phyloP scores from a whole-genome alignment of 2,888 invertebrate species.

The Aethes cnicana region DNA sequence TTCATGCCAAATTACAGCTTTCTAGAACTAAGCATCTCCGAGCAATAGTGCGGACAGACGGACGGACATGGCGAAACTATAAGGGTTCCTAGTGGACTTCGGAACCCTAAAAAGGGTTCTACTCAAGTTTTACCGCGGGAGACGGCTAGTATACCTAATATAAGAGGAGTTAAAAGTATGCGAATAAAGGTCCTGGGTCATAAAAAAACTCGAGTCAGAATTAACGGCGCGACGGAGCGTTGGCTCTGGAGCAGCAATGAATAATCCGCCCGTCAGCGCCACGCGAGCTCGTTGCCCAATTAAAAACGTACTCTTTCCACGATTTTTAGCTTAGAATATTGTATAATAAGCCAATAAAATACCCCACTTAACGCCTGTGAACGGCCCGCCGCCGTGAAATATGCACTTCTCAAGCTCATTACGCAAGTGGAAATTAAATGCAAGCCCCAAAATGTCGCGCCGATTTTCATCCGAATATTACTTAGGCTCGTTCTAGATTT shows the following conservation, averaged over 20 bases:
- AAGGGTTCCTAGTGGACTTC: no score
- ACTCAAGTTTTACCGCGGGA: no score
- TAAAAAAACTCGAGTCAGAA: slow-evolving; percentile 58
- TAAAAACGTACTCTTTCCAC: slow-evolving; percentile 82
- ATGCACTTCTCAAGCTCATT: slow-evolving; percentile 78
- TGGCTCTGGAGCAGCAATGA: slow-evolving; percentile 77
- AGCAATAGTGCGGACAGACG: no score
- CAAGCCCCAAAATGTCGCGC: slow-evolving; percentile 46
- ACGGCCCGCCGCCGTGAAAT: slow-evolving; percentile 71
- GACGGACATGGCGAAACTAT: no score
- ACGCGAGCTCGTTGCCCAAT: slow-evolving; percentile 78
- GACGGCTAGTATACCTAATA: no score
- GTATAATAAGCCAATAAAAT: slow-evolving; percentile 83
- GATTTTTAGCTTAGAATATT: slow-evolving; percentile 82
- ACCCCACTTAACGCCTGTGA: slow-evolving; percentile 77
- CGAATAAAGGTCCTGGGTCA: slow-evolving; percentile 46
- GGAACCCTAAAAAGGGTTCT: no score
- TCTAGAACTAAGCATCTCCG: no score
- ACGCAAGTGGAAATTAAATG: slow-evolving; percentile 72
- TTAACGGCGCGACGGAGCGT: slow-evolving; percentile 64
- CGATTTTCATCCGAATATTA: slow-evolving; percentile 18
- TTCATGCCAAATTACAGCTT: no score
- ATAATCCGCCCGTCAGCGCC: slow-evolving; percentile 78
- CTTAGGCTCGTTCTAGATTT: background rate
- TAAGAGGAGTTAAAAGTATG: slow-evolving; percentile 48